phyloP scores from a whole-genome alignment of 1,140 invertebrate genomes.

The Semibalanus balanoides region DNA sequence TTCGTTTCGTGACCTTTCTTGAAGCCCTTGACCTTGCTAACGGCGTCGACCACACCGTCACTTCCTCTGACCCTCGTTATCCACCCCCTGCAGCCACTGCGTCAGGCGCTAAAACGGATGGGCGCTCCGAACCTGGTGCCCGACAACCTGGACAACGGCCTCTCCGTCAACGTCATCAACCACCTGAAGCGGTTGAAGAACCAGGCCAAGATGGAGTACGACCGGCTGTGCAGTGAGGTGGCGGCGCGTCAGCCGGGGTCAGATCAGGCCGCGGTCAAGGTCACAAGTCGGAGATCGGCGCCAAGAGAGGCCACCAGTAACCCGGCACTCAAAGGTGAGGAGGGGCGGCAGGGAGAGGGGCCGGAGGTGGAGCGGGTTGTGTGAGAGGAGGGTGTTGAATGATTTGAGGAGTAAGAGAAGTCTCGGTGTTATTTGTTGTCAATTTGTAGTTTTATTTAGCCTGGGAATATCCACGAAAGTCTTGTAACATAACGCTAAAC shows the following conservation, averaged over 20 bases:
- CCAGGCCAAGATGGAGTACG: conserved; percentile 87
- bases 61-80: too few relatives aligned
- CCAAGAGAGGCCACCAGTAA: background rate
- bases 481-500: too few relatives aligned
- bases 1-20: too few relatives aligned
- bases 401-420: too few relatives aligned
- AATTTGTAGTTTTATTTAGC: too few relatives aligned
- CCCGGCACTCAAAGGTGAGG: background rate
- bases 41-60: too few relatives aligned
- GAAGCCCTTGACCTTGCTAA: too few relatives aligned
- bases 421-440: too few relatives aligned
- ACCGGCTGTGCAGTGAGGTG: conserved; percentile 64
- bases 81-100: conserved; percentile 57
- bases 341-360: too few relatives aligned
- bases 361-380: too few relatives aligned
- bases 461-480: too few relatives aligned
- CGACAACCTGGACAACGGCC: conserved; percentile 78
- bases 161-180: conserved; percentile 84
- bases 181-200: conserved; percentile 92
- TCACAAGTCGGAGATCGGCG: background rate
- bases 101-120: conserved; percentile 80
- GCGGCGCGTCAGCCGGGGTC: conserved; percentile 36
- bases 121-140: conserved; percentile 64
- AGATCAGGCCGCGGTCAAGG: background rate
- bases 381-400: too few relatives aligned